A percentile compares a stretch with the other conserved stretches of the same genome.
Evolutionary conservation across 2,888 invertebrate genomes (phyloP).

Genomic region (Entomobrya proxima): DNA sequence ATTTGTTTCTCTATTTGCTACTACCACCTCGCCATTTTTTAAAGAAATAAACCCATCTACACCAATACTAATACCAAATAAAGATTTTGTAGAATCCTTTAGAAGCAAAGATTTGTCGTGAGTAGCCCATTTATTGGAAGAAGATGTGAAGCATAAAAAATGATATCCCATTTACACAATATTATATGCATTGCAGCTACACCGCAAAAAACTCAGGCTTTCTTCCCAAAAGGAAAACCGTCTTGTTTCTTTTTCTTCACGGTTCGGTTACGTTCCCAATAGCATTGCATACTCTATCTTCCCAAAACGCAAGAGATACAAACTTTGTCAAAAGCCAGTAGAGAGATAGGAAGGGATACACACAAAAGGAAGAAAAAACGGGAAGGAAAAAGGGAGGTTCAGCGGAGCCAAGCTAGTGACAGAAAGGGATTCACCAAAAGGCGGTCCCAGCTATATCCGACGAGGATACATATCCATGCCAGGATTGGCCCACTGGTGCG

Average conservation of each 20-base stretch:
- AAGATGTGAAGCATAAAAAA: not conserved
- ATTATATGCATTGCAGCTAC: no score
- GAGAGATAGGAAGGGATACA: constrained; percentile 4
- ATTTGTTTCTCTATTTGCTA: no score
- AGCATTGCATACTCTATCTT: not conserved
- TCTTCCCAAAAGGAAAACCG: not conserved
- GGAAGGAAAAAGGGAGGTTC: constrained; percentile 53
- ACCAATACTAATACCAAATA: no score
- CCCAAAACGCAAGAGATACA: not conserved
- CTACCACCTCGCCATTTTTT: not conserved
- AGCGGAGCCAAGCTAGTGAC: constrained; percentile 22
- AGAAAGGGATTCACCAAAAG: constrained; percentile 54
- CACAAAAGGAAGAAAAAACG: constrained; percentile 2
- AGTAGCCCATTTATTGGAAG: no score
- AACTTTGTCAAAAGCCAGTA: not conserved
- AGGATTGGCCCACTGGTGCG: constrained; percentile 42
- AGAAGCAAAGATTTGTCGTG: no score
- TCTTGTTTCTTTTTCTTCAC: not conserved
- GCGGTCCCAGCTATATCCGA: constrained; percentile 50
- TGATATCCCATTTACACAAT: not conserved
- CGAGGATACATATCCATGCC: constrained; percentile 39
- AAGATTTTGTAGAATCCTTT: no score
- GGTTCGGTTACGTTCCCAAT: not conserved
- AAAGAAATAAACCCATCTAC: not conserved
- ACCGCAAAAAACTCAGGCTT: no score